Percentiles rank a stretch among this genome's conserved stretches.
Evolutionary conservation across 2,113 vertebrate genomes (phyloP).

Genomic region (Cinclus cinclus): DNA sequence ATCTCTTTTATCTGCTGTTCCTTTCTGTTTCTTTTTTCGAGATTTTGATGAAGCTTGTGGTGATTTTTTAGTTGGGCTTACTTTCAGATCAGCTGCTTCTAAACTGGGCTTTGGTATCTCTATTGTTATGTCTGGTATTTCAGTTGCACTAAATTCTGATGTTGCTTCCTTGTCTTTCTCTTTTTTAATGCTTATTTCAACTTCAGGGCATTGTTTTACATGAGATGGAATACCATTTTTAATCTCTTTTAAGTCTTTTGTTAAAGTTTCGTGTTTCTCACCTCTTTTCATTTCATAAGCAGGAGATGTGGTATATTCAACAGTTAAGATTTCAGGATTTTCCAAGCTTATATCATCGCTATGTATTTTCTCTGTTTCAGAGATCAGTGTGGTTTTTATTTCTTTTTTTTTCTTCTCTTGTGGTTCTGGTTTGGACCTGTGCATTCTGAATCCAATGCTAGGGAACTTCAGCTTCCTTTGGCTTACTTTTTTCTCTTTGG

Average conservation of each 20-base stretch:
- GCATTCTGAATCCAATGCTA: slow-evolving; percentile 64
- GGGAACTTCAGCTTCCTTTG: slow-evolving; percentile 61
- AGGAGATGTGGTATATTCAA: slow-evolving; percentile 10
- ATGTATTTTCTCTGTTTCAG: slow-evolving; percentile 21
- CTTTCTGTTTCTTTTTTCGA: slow-evolving; percentile 52
- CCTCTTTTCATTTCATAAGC: background rate
- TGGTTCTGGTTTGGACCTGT: slow-evolving; percentile 54
- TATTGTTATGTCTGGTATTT: background rate
- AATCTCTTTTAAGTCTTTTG: slow-evolving; percentile 1
- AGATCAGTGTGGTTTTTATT: slow-evolving; percentile 11
- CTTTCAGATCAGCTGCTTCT: background rate
- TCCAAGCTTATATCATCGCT: slow-evolving; percentile 2
- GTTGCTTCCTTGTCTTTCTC: slow-evolving; percentile 9
- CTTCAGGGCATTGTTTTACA: slow-evolving; percentile 39
- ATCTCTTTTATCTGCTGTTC: background rate
- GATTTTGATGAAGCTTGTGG: background rate
- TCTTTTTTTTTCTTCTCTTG: slow-evolving; percentile 48
- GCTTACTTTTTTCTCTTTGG: background rate
- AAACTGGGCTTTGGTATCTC: background rate
- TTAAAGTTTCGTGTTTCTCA: background rate
- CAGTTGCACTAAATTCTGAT: background rate
- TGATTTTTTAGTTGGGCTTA: background rate
- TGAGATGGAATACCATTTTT: slow-evolving; percentile 9
- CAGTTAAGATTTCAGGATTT: background rate
- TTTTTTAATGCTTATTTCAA: slow-evolving; percentile 65